Base-by-base conservation (phyloP, 1,140 invertebrate species). In the Drosophila nebulosa region DNA sequence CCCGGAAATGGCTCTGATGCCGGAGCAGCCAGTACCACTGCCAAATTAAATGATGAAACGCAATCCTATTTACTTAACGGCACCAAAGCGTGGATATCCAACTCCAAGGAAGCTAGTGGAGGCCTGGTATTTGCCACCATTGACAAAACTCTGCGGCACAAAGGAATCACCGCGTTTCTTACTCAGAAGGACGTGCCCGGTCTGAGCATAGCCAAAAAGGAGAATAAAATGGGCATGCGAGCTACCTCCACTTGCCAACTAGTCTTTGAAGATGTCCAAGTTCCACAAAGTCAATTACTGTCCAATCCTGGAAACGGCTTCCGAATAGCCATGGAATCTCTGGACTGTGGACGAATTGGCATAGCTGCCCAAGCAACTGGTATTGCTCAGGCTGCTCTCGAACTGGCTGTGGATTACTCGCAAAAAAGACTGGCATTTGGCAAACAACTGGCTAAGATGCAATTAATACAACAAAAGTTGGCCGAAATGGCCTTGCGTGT, bases 61-160 rank as follows among this genome's bases (percentile, higher is more conserved):
- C 92, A 94, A 67, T 92, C 92, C 65, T 98, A 95, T 93, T 78
- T 95, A 16, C 78, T 99, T 9, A 99, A 98, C 93, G 98, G 98
- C 0, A 98, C 97, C 2, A 99, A 99, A 92, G 95, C 95, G 7
- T 98, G 97, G 97, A 98, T 99, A 58, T 99, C 98, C 0, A 99
- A 98, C 92, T 97, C 94, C 0, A 96, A 95, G 91, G 98, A 99
- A 91, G 95, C 97, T n/a, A 94, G 95, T 89, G 97, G 95, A 1
- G 92, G 94, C 50, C 93, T 99, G 36, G 93, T 99, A 1, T 97
- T 99, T 92, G 97, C 97, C 6, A 98, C 97, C 1, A 98, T 97
- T 9, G 96, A 99, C 80, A 98, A 97, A 91, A 92, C 93, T 21
- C 92, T 96, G 51, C 99, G 98, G 89, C 97, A 99, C 90, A 98